These are phyloP conservation scores for Zele albiditarsus DNA, from an alignment of 2,888 invertebrate species.

Conservation along the genomic window DNA sequence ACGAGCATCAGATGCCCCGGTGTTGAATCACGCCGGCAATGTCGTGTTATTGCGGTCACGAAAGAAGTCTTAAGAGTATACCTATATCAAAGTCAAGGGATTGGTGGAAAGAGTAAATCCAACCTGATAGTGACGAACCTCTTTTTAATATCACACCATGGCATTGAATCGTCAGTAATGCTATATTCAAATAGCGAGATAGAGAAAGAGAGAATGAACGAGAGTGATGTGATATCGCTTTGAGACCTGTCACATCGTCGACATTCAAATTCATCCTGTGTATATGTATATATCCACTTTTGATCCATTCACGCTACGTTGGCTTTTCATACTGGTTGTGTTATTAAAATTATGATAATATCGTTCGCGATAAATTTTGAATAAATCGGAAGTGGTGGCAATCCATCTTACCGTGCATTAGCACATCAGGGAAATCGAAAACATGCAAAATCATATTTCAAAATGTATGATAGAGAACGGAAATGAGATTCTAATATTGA, in stretches of 20 bases:
- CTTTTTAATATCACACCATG: slow-evolving; percentile 60
- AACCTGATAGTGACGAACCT: slow-evolving; percentile 50
- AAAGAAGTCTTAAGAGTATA: slow-evolving; percentile 51
- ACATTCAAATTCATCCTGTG: slow-evolving; percentile 7
- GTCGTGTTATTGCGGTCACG: slow-evolving; percentile 54
- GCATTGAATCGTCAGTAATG: slow-evolving; percentile 46
- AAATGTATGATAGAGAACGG: neutral
- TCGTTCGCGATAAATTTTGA: slow-evolving; percentile 25
- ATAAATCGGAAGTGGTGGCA: slow-evolving; percentile 36
- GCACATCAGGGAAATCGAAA: slow-evolving; percentile 26
- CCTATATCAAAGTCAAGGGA: slow-evolving; percentile 11
- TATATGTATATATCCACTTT: slow-evolving; percentile 18
- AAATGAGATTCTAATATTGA: too few relatives aligned
- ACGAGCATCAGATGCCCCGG: slow-evolving; percentile 12
- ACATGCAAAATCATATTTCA: neutral
- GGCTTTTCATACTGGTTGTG: slow-evolving; percentile 45
- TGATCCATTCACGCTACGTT: slow-evolving; percentile 38
- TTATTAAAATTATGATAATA: slow-evolving; percentile 68
- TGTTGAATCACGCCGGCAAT: slow-evolving; percentile 11
- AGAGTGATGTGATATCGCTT: slow-evolving; percentile 33
- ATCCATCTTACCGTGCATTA: slow-evolving; percentile 32
- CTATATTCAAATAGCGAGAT: slow-evolving; percentile 56
- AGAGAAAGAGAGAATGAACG: slow-evolving; percentile 1
- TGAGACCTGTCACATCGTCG: slow-evolving; percentile 31
- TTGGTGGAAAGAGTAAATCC: slow-evolving; percentile 40